These are phyloP conservation scores for Ischnus inquisitorius DNA, from an alignment of 2,888 invertebrate genomes.

Conservation along the genomic window DNA sequence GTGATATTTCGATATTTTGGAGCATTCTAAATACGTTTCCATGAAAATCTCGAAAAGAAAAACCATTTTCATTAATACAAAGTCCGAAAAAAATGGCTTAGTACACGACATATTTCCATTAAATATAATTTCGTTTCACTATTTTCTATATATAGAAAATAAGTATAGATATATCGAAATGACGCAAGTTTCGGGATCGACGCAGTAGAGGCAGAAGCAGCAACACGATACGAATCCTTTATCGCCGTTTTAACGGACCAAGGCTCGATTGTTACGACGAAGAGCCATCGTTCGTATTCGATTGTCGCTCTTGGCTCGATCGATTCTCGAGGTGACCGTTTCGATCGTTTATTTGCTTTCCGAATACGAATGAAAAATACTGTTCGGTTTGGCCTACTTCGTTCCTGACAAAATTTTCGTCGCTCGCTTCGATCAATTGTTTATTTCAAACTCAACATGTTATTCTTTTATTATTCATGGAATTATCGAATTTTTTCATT, in stretches of 20 bases:
- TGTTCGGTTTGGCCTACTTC: not conserved
- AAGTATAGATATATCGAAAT: slow-evolving; percentile 30
- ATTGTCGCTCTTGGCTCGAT: slow-evolving; percentile 59
- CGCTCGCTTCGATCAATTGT: not conserved
- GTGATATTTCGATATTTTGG: too few species aligned
- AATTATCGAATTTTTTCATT: too few species aligned
- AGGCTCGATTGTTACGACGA: slow-evolving; percentile 69
- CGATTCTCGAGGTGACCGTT: slow-evolving; percentile 55
- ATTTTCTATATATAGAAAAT: not conserved
- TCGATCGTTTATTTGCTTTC: slow-evolving; percentile 51
- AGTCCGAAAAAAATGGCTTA: too few species aligned
- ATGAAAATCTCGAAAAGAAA: too few species aligned
- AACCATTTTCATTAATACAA: too few species aligned
- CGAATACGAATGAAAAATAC: slow-evolving; percentile 70
- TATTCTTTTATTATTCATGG: too few species aligned
- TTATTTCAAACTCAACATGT: not conserved
- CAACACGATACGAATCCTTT: slow-evolving; percentile 75
- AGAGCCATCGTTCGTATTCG: slow-evolving; percentile 75
- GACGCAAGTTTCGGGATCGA: slow-evolving; percentile 59
- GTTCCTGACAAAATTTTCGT: not conserved
- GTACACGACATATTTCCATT: too few species aligned
- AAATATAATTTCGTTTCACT: not conserved
- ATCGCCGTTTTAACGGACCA: slow-evolving; percentile 73
- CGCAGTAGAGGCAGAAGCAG: slow-evolving; percentile 28
- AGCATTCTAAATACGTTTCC: too few species aligned